Evolutionary conservation across 2,888 invertebrate genomes (phyloP).

Genomic region (Lobophora halterata): DNA sequence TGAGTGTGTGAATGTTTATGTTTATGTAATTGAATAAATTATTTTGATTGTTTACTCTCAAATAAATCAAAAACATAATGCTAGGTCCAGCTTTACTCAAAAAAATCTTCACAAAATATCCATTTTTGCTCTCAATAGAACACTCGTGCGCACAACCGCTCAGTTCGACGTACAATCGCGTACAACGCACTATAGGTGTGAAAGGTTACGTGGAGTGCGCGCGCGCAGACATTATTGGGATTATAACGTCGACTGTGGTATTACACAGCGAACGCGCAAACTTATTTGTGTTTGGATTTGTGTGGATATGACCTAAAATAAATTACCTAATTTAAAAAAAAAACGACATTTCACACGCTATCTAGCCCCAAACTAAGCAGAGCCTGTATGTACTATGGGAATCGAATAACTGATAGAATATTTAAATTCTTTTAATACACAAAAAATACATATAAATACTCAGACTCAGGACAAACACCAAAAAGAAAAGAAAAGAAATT

Average conservation of each 20-base stretch:
- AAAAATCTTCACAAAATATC: no score
- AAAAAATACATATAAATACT: no score
- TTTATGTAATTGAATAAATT: no score
- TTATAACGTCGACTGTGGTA: constrained; percentile 68
- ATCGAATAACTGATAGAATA: no score
- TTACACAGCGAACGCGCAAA: constrained; percentile 51
- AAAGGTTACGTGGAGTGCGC: constrained; percentile 70
- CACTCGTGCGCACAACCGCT: constrained; percentile 14
- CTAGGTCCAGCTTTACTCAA: no score
- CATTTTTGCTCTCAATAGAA: constrained; percentile 11
- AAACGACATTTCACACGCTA: neutral
- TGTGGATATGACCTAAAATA: constrained; percentile 42
- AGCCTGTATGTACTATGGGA: no score
- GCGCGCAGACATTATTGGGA: constrained; percentile 62
- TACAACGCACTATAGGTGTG: constrained; percentile 56
- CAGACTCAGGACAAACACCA: no score
- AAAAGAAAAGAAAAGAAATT: no score
- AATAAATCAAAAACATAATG: no score
- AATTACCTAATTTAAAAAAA: neutral
- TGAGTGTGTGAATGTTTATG: no score
- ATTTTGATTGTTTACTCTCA: no score
- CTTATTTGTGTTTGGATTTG: constrained; percentile 31
- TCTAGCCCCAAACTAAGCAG: neutral
- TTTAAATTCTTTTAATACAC: no score
- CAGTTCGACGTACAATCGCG: constrained; percentile 25